phyloP scores from a whole-genome alignment of 64 coral and sea anemone genomes.

The Montipora foliosa region DNA sequence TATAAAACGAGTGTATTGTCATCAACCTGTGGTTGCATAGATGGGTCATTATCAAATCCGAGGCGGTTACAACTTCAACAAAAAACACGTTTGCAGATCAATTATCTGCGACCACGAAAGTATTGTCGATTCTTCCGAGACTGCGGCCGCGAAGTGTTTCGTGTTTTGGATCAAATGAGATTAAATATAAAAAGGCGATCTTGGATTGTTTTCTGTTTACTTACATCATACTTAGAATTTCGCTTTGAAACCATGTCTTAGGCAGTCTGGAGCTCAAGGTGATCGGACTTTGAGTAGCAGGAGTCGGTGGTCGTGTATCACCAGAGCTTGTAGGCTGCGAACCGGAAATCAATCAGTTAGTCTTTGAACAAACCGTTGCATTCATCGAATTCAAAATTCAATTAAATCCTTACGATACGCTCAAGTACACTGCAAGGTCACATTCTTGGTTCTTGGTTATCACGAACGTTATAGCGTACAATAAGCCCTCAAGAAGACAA shows the following conservation, averaged over 20 bases:
- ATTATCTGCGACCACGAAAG: conserved; percentile 27
- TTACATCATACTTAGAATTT: conserved; percentile 98
- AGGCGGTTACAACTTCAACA: conserved; percentile 45
- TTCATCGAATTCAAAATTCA: conserved; percentile 59
- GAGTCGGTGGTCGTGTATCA: conserved; percentile 66
- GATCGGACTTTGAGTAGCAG: conserved; percentile 79
- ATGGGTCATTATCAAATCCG: conserved; percentile 50
- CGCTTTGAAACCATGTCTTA: conserved; percentile 94
- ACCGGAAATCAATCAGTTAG: conserved; percentile 85
- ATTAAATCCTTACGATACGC: conserved; percentile 46
- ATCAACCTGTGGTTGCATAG: conserved; percentile 33
- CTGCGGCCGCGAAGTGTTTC: neutral
- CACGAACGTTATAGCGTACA: conserved; percentile 20
- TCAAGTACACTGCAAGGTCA: conserved; percentile 2
- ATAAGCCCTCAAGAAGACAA: neutral
- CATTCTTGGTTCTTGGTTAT: conserved; percentile 6
- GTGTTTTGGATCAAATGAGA: conserved; percentile 13
- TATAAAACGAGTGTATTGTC: conserved; percentile 42
- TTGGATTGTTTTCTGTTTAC: conserved; percentile 49
- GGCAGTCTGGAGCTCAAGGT: conserved; percentile 72
- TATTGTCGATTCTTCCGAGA: conserved; percentile 28
- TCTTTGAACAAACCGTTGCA: conserved; percentile 57
- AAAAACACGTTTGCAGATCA: conserved; percentile 34
- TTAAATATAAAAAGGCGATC: neutral
- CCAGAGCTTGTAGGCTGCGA: conserved; percentile 72